These are phyloP conservation scores for Sycophila texana DNA, from an alignment of 2,888 invertebrate species.

Conservation along the genomic window DNA sequence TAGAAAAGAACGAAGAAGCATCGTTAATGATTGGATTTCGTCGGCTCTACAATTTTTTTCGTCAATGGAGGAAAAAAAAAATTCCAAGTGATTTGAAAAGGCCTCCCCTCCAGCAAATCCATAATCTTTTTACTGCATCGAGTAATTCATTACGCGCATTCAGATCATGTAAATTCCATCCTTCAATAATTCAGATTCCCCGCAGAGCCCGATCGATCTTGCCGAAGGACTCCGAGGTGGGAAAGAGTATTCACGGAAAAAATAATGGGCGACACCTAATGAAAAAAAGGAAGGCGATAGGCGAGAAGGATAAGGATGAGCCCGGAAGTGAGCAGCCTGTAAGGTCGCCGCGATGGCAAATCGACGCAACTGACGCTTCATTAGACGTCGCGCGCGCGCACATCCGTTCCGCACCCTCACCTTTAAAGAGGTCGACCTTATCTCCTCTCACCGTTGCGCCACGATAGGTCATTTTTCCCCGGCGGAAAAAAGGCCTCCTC, in stretches of 20 bases:
- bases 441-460: neutral
- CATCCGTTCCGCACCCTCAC: neutral
- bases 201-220: conserved; percentile 10
- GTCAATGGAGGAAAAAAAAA: neutral
- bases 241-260: neutral
- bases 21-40: no score
- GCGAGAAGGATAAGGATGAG: no score
- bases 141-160: conserved; percentile 23
- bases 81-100: neutral
- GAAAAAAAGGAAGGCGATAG: no score
- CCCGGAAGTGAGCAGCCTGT: no score
- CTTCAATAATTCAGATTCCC: neutral
- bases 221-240: neutral
- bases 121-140: neutral
- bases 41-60: no score
- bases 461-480: neutral
- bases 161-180: neutral
- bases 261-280: neutral
- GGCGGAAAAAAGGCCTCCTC: neutral
- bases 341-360: neutral
- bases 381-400: conserved; percentile 20
- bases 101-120: neutral
- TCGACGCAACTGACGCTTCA: conserved; percentile 23
- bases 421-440: conserved; percentile 13
- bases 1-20: no score